Evolutionary conservation across 2,888 invertebrate genomes (phyloP), one percentile per base, ranked within the genome.

Genomic region (Celastrina argiolus): DNA sequence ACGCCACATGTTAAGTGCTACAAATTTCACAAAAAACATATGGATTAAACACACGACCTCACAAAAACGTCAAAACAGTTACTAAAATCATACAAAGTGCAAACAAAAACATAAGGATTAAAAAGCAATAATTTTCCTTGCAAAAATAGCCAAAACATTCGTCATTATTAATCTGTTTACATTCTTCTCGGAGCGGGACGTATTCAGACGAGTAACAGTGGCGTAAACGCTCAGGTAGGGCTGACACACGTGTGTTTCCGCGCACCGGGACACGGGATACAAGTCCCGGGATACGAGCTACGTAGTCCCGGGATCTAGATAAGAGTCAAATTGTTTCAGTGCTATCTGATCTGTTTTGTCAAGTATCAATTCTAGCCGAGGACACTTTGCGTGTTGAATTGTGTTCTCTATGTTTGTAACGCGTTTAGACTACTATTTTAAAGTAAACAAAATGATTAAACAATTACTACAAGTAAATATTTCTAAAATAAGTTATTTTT

Each of bases 271-370:
- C 16, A 42, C n/a, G 8, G 42, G 42, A 39, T 39, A 39, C 39
- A 12, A 12, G 12, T 39, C 39, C 39, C 39, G 39, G 34, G 34
- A 39, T n/a, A 14, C 3, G 41, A 36, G 14, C 39, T 6, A 41
- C n/a, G 41, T n/a, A 22, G 71, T 41, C 36, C 58, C 79, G 80
- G 83, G 83, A 90, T 89, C 89, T 77, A 74, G 90, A 90, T 90
- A 90, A 79, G 76, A 73, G 70, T 76, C 80, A 85, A 90, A 89
- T 89, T 89, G 89, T 89, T 90, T 87, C 86, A 73, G 74, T 78
- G 74, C 74, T 87, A 89, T 89, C 89, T 82, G 88, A 89, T 88
- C 70, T 72, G 69, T 72, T 74, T 74, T 61, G 68, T 3, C 65
- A 58, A 22, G 31, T 65, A 45, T 51, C 61, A 14, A 34, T 61